These are phyloP conservation scores for Andrena minutula DNA, from an alignment of 2,888 invertebrate species.

Conservation along the genomic window DNA sequence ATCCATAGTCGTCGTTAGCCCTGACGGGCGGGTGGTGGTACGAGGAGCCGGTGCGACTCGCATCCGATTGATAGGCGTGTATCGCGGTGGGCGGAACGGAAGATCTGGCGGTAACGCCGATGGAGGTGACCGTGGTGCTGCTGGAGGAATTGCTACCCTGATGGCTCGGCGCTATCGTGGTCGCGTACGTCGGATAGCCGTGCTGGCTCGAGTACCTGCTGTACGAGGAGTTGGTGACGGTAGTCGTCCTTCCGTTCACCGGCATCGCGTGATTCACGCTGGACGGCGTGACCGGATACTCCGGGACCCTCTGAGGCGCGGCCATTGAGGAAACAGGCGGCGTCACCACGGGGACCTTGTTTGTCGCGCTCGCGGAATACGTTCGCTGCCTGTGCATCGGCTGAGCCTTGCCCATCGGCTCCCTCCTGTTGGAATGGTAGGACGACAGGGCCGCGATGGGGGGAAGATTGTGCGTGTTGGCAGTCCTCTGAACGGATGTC, in stretches of 20 bases:
- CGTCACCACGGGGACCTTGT: conserved; percentile 55
- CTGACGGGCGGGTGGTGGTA: conserved; percentile 60
- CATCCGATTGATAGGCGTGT: conserved; percentile 71
- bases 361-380: conserved; percentile 56
- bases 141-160: conserved; percentile 77
- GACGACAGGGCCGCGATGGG: conserved; percentile 86
- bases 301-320: conserved; percentile 68
- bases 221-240: conserved; percentile 81
- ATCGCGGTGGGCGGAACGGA: conserved; percentile 66
- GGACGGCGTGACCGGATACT: conserved; percentile 71
- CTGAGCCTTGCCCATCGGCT: conserved; percentile 75
- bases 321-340: conserved; percentile 65
- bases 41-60: conserved; percentile 61
- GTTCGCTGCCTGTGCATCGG: conserved; percentile 71
- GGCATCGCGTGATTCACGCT: conserved; percentile 66
- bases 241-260: conserved; percentile 75
- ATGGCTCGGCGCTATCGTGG: conserved; percentile 81
- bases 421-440: conserved; percentile 85
- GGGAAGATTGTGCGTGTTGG: conserved; percentile 86
- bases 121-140: conserved; percentile 79
- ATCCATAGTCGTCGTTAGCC: conserved; percentile 71
- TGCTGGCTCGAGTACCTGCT: conserved; percentile 71
- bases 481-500: conserved; percentile 70
- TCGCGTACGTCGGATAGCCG: conserved; percentile 77
- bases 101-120: conserved; percentile 71